Conservation (phyloP, 2,797 vertebrate genomes). For the Gymnocypris eckloni region DNA sequence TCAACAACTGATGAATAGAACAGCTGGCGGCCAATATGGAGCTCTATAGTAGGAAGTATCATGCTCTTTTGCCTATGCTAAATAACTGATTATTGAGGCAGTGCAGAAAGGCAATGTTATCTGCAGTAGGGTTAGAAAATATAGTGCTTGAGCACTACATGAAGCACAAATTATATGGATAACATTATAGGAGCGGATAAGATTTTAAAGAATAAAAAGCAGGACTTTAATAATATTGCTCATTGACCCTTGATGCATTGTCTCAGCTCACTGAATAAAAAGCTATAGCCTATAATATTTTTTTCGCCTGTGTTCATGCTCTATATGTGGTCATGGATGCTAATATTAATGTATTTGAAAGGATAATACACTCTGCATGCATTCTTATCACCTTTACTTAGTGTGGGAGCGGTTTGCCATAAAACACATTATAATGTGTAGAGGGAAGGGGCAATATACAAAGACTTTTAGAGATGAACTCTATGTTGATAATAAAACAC, state of each 20-base stretch:
- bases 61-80: background rate
- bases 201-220: background rate
- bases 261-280: background rate
- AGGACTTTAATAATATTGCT: background rate
- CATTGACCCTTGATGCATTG: background rate
- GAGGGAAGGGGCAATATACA: background rate
- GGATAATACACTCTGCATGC: background rate
- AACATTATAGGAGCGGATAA: background rate
- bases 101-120: background rate
- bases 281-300: background rate
- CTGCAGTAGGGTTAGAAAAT: background rate
- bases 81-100: background rate
- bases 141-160: background rate
- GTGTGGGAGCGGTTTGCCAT: slow-evolving; percentile 5
- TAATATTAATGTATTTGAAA: slow-evolving; percentile 8
- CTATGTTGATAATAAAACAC: background rate
- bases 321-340: slow-evolving; percentile 29
- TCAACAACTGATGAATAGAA: background rate
- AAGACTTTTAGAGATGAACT: background rate
- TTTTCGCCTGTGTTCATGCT: background rate
- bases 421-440: slow-evolving; percentile 2
- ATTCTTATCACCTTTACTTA: slow-evolving; percentile 37
- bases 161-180: background rate
- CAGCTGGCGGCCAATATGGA: background rate
- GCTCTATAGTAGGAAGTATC: background rate